These are phyloP conservation scores for Glaucidium brasilianum DNA, from an alignment of 2,113 vertebrate species.

Conservation along the genomic window DNA sequence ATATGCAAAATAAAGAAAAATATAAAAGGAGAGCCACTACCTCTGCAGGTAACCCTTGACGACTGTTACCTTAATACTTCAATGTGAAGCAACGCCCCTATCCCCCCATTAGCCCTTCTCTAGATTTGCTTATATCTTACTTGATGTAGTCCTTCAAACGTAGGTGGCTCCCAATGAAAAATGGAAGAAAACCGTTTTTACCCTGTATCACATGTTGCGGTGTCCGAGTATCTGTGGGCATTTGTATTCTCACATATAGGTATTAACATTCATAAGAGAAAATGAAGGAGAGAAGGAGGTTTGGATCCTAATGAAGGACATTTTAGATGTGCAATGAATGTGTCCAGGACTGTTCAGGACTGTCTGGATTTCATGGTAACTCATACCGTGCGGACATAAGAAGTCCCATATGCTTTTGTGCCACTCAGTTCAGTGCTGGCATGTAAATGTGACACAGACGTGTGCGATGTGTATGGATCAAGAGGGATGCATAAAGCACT, in stretches of 20 bases:
- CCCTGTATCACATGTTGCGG: background rate
- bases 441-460: conserved; percentile 47
- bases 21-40: conserved; percentile 1
- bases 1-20: conserved; percentile 36
- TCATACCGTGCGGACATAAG: background rate
- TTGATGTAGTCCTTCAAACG: conserved; percentile 33
- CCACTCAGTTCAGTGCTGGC: conserved; percentile 14
- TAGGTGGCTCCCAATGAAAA: background rate
- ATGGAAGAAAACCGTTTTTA: background rate
- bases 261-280: background rate
- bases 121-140: background rate
- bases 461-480: background rate
- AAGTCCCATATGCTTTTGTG: background rate
- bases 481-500: background rate
- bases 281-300: background rate
- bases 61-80: background rate
- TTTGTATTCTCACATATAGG: conserved; percentile 24
- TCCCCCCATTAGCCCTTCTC: background rate
- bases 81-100: background rate
- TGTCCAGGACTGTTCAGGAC: background rate
- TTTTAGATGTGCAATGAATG: background rate
- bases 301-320: background rate
- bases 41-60: conserved; percentile 29
- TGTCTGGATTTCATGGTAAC: conserved; percentile 50
- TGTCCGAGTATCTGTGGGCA: background rate